Evolutionary conservation across 2,113 vertebrate species (phyloP), one percentile per base, ranked within the genome.

Genomic region (Eptatretus burgeri): DNA sequence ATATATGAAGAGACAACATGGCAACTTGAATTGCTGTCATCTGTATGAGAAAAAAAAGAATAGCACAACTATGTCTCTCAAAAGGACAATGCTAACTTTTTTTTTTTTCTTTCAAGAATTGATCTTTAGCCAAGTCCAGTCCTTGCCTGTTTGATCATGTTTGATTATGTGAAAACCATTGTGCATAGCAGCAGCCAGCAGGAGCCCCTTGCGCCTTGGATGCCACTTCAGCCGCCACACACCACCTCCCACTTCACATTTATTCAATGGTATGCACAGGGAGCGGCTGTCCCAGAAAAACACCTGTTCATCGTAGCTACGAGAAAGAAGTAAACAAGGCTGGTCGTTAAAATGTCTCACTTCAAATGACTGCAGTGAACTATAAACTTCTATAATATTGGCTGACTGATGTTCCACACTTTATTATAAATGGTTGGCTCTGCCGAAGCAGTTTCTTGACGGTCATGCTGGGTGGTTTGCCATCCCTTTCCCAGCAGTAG

Each of bases 221-320:
- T 60, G 56, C 56, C 56, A 60, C 56, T 60, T 60, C n/a, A 60
- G 56, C n/a, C 56, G 56, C 56, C 56, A 60, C 56, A 60, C 56
- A 10, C 56, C 56, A 12, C 56, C 56, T 20, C 56, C 56, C 56
- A 60, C 56, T n/a, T 60, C n/a, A 41, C 27, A 41, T 41, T 41
- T 41, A 41, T 41, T 41, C 27, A 41, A 41, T 41, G 27, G 27
- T 41, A 41, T 41, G 7, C 27, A 41, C 27, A 41, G 27, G 27
- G 27, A 41, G 20, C 56, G 56, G n/a, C n/a, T n/a, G 20, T 60
- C 56, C 56, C 56, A 60, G n/a, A 60, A 20, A n/a, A n/a, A 20
- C 56, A 60, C 56, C 11, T 60, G 56, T 20, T 60, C 56, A 2
- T 60, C 56, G 56, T 60, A 60, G 56, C 56, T 60, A 20, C n/a